A percentile compares a stretch with the other conserved stretches of the same genome.
Evolutionary conservation across 2,113 vertebrate species (phyloP).

Genomic region (Turdus rufiventris): DNA sequence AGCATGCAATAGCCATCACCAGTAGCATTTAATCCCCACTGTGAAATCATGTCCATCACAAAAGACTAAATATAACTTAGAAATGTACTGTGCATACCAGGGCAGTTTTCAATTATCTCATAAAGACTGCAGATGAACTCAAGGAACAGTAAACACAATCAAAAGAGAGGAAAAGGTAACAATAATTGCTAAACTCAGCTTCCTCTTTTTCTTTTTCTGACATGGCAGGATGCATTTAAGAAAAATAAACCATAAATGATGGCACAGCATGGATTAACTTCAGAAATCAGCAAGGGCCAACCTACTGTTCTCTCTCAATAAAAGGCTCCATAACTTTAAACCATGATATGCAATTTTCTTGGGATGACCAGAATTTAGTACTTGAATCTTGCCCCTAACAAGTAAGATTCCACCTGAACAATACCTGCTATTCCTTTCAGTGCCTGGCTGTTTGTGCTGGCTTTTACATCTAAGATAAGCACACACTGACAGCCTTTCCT

Average conservation of each 20-base stretch:
- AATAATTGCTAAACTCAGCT: not conserved
- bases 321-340: not conserved
- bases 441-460: not conserved
- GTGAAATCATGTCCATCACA: not conserved
- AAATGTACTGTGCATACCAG: not conserved
- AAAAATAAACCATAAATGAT: not conserved
- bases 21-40: not conserved
- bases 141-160: not conserved
- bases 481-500: not conserved
- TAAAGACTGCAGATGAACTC: not conserved
- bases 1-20: not conserved
- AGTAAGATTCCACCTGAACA: not conserved
- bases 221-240: not conserved
- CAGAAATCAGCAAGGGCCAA: not conserved
- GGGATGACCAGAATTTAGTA: not conserved
- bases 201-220: not conserved
- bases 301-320: not conserved
- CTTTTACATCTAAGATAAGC: not conserved
- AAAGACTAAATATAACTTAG: not conserved
- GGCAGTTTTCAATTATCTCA: not conserved
- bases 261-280: not conserved
- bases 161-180: not conserved
- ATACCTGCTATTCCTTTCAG: not conserved
- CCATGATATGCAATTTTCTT: not conserved
- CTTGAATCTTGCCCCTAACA: not conserved